Conservation (phyloP, 2,888 invertebrate genomes). For the Acanthopleura granulata region DNA sequence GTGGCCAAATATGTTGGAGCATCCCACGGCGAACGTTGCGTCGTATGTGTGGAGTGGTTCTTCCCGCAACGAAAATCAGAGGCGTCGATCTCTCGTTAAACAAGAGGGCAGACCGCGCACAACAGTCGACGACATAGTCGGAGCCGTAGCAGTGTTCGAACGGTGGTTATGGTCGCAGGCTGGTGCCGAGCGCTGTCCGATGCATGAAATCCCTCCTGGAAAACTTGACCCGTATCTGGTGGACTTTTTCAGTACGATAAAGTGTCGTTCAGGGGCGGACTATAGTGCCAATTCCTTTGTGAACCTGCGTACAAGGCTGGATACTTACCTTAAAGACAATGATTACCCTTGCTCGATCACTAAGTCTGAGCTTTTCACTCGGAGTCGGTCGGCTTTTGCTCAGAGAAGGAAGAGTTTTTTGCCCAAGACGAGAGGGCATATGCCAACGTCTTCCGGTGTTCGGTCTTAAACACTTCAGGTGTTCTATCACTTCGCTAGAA, state of each 20-base stretch:
- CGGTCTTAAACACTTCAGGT: no score
- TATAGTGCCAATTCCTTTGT: conserved; percentile 2
- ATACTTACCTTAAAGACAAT: conserved; percentile 6
- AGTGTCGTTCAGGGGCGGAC: neutral
- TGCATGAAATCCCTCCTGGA: neutral
- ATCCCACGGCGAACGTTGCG: no score
- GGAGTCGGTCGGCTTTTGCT: neutral
- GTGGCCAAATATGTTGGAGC: no score
- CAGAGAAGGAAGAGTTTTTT: no score
- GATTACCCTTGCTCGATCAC: conserved; percentile 10
- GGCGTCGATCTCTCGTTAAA: neutral
- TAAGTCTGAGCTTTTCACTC: neutral
- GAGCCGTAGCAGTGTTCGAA: neutral
- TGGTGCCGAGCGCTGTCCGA: neutral
- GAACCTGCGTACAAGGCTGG: neutral
- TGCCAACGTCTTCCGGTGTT: no score
- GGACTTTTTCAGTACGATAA: neutral
- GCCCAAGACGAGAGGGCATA: no score
- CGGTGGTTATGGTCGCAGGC: neutral
- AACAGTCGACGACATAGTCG: neutral
- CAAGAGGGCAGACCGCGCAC: neutral
- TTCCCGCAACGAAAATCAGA: neutral
- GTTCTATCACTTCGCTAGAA: no score
- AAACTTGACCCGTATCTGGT: neutral
- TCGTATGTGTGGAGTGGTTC: no score